These are phyloP conservation scores for Ispidina lecontei DNA, from an alignment of 2,797 vertebrate genomes.

Conservation along the genomic window DNA sequence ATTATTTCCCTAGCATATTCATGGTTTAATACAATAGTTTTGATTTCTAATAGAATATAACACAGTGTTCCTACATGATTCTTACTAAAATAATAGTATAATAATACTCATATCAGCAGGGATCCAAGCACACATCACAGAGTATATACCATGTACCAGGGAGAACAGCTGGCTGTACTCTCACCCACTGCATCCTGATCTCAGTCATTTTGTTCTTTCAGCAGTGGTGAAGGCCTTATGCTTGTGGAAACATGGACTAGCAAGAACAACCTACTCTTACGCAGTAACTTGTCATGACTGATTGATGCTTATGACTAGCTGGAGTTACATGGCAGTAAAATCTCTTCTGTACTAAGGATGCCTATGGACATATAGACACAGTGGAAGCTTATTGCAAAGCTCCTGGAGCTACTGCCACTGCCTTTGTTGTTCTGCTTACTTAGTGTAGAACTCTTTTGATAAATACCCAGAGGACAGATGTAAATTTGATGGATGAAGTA, in stretches of 20 bases:
- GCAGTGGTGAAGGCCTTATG: not conserved
- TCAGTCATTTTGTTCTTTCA: not conserved
- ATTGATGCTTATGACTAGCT: not conserved
- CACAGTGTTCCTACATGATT: not conserved
- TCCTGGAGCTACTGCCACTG: not conserved
- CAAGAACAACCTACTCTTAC: not conserved
- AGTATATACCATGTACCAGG: not conserved
- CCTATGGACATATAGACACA: not conserved
- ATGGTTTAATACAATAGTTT: not conserved
- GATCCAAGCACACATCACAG: not conserved
- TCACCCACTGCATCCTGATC: not conserved
- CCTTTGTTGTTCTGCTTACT: not conserved
- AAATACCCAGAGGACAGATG: not conserved
- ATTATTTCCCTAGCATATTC: conserved; percentile 24
- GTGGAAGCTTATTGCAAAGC: not conserved
- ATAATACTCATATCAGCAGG: not conserved
- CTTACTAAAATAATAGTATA: not conserved
- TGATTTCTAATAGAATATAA: not conserved
- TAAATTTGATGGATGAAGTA: conserved; percentile 34
- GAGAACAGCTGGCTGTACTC: not conserved
- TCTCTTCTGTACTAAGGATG: not conserved
- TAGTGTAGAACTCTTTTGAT: not conserved
- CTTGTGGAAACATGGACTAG: not conserved
- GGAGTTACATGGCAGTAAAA: not conserved
- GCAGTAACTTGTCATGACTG: not conserved